Percentiles rank a stretch among this genome's conserved stretches.
phyloP scores from a whole-genome alignment of 2,113 vertebrate genomes.

The Bujurquina vittata region DNA sequence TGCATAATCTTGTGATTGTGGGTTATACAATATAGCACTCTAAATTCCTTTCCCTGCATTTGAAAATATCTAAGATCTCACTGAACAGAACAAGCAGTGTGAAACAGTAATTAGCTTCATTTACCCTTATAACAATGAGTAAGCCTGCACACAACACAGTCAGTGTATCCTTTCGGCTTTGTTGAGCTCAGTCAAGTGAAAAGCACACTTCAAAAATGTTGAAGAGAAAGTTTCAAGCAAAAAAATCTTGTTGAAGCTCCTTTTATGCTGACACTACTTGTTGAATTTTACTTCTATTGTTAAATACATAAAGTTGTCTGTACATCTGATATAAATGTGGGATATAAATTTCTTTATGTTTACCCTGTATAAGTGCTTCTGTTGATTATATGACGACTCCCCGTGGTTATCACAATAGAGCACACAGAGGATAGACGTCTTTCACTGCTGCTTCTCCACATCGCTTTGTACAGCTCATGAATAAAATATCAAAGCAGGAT shows the following conservation, averaged over 20 bases:
- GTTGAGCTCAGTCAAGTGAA: background rate
- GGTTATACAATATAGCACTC: background rate
- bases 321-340: background rate
- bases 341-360: background rate
- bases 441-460: conserved; percentile 31
- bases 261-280: background rate
- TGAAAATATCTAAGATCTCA: background rate
- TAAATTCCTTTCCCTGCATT: background rate
- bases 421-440: conserved; percentile 11
- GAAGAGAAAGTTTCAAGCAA: background rate
- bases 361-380: background rate
- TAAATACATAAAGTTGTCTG: background rate
- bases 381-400: background rate
- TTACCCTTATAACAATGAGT: background rate
- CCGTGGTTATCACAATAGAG: background rate
- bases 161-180: background rate
- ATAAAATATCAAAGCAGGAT: conserved; percentile 69
- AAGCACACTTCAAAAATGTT: background rate
- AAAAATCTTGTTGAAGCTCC: background rate
- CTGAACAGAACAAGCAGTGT: background rate
- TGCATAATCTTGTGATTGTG: background rate
- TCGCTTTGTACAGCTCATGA: conserved; percentile 63
- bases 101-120: background rate
- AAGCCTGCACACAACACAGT: background rate
- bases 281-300: background rate